These are phyloP conservation scores for Ciconia stormi DNA, from an alignment of 2,113 vertebrate species.

Conservation along the genomic window DNA sequence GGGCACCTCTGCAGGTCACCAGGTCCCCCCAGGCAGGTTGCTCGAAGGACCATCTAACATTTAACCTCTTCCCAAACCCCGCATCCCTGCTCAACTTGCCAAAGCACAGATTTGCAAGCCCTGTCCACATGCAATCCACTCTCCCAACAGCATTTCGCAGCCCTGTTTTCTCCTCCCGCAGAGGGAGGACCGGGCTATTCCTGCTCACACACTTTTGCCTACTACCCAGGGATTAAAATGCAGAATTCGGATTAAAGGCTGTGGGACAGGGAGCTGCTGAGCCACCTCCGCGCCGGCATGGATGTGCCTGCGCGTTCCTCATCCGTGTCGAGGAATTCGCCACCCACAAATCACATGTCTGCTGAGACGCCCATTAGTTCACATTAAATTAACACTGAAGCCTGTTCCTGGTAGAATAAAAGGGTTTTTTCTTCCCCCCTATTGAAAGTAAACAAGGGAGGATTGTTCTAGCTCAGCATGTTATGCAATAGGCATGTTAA, in stretches of 20 bases:
- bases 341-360: slow-evolving; percentile 72
- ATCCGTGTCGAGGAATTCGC: slow-evolving; percentile 56
- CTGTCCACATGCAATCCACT: neutral
- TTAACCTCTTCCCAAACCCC: neutral
- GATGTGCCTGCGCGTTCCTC: slow-evolving; percentile 44
- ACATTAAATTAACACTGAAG: slow-evolving; percentile 53
- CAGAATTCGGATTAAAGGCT: neutral
- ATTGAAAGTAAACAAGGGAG: slow-evolving; percentile 30
- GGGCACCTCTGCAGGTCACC: neutral
- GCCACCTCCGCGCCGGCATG: neutral
- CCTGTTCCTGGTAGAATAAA: slow-evolving; percentile 21
- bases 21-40: neutral
- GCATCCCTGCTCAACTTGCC: neutral
- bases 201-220: neutral
- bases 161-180: neutral
- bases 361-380: slow-evolving; percentile 38
- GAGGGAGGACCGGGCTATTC: neutral
- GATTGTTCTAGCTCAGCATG: slow-evolving; percentile 22
- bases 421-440: neutral
- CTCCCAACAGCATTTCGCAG: neutral
- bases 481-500: slow-evolving; percentile 24
- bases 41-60: neutral
- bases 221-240: neutral
- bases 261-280: neutral
- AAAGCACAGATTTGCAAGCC: neutral